Conservation (phyloP, 2,797 vertebrate species). For the Sebastes oblongus region DNA sequence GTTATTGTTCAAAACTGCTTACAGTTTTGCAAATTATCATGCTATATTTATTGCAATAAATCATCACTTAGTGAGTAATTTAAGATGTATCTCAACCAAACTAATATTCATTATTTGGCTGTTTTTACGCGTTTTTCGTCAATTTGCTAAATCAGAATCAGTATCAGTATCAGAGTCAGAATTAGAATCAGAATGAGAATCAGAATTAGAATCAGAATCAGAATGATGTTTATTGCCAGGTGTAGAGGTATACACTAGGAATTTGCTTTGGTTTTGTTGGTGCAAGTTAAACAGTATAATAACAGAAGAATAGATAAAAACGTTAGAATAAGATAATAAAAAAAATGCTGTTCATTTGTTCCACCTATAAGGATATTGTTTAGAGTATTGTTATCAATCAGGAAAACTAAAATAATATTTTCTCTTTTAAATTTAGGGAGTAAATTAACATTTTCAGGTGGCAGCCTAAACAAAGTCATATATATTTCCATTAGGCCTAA, state of each 20-base stretch:
- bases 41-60: neutral
- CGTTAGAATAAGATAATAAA: no score
- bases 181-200: no score
- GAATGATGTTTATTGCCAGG: no score
- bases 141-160: neutral
- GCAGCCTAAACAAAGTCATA: neutral
- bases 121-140: neutral
- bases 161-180: no score
- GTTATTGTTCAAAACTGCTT: neutral
- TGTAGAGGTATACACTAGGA: no score
- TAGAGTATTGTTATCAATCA: neutral
- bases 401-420: neutral
- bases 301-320: no score
- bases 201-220: no score
- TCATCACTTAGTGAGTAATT: neutral
- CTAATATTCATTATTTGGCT: neutral
- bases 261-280: no score
- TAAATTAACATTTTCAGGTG: neutral
- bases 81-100: neutral
- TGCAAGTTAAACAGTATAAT: no score
- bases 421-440: neutral
- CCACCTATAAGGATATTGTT: neutral
- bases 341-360: neutral
- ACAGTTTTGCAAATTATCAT: neutral
- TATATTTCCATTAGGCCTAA: neutral